A percentile compares a stretch with the other conserved stretches of the same genome.
These are phyloP conservation scores for Sussaba pulchella DNA, from an alignment of 2,888 invertebrate genomes.

Conservation along the genomic window DNA sequence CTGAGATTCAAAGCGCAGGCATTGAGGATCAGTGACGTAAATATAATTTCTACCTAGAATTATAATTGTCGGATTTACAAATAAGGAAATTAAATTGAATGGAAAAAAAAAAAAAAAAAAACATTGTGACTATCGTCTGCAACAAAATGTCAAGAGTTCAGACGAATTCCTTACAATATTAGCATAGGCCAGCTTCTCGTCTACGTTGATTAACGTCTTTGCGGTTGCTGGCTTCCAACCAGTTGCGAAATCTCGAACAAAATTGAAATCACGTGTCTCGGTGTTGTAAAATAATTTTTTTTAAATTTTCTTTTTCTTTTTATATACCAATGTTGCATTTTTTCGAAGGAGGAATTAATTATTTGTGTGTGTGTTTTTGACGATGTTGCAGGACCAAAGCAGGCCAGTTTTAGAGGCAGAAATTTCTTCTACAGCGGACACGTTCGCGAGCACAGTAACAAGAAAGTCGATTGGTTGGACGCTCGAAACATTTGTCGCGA, in stretches of 20 bases:
- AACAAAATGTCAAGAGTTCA: constrained; percentile 61
- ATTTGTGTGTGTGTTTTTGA: not conserved
- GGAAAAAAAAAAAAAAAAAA: too few species aligned
- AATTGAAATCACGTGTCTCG: not conserved
- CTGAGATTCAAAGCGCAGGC: too few species aligned
- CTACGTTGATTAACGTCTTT: constrained; percentile 9
- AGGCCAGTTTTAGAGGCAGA: constrained; percentile 94
- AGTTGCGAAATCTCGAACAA: constrained; percentile 11
- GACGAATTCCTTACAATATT: constrained; percentile 23
- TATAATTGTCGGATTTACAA: not conserved
- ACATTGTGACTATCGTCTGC: not conserved
- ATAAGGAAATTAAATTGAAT: too few species aligned
- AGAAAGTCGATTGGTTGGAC: constrained; percentile 95
- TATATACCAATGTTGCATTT: too few species aligned
- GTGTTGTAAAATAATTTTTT: too few species aligned
- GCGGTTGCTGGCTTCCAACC: constrained; percentile 3
- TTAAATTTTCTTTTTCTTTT: too few species aligned
- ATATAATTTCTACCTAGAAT: too few species aligned
- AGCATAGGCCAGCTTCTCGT: constrained; percentile 28
- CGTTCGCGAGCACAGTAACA: constrained; percentile 91
- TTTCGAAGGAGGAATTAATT: not conserved
- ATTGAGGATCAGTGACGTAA: too few species aligned
- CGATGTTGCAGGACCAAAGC: constrained; percentile 91
- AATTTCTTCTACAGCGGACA: constrained; percentile 95
- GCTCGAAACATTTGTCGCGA: constrained; percentile 96